Conservation (phyloP, 2,888 invertebrate genomes). For the Lepidonotus clava region DNA sequence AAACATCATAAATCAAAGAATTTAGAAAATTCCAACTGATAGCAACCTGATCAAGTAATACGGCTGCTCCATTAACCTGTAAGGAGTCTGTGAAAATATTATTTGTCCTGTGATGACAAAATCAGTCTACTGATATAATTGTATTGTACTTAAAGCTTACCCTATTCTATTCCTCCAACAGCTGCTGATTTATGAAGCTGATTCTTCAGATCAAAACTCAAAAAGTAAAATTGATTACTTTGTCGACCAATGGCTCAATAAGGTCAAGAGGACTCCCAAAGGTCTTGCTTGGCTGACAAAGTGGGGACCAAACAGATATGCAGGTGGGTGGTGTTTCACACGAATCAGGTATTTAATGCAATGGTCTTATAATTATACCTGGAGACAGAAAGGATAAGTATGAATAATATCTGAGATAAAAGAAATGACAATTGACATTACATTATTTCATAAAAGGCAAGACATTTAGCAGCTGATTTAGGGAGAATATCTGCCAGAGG, state of each 20-base stretch:
- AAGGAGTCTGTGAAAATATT: too few relatives aligned
- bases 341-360: neutral
- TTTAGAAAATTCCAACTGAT: neutral
- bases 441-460: too few relatives aligned
- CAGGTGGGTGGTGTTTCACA: slow-evolving; percentile 64
- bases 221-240: slow-evolving; percentile 69
- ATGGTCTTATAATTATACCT: neutral
- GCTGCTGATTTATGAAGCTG: slow-evolving; percentile 67
- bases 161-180: slow-evolving; percentile 8
- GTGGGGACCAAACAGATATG: slow-evolving; percentile 75
- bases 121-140: slow-evolving; percentile 56
- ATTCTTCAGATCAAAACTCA: neutral
- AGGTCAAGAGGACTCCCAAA: slow-evolving; percentile 71
- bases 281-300: slow-evolving; percentile 74
- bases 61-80: neutral
- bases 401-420: too few relatives aligned
- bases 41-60: neutral
- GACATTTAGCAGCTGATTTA: neutral
- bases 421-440: too few relatives aligned
- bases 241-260: neutral
- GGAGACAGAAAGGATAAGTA: too few relatives aligned
- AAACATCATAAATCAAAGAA: neutral
- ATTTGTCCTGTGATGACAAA: slow-evolving; percentile 75
- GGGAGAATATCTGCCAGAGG: too few relatives aligned
- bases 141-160: neutral